Base-by-base conservation (phyloP, 1,140 invertebrate species). In the Wasmannia auropunctata region DNA sequence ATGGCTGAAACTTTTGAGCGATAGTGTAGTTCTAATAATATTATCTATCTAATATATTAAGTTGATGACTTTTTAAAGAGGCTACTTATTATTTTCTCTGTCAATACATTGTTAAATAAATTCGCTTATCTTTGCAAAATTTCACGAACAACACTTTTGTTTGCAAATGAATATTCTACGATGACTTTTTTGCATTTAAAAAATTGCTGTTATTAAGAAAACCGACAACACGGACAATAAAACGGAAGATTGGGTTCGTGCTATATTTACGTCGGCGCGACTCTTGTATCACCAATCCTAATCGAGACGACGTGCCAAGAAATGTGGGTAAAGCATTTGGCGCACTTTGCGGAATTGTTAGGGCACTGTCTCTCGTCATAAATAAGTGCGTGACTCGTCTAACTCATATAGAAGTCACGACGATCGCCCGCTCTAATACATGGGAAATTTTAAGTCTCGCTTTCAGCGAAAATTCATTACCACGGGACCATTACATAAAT, bases 321-420 rank as follows among this genome's bases (percentile, higher is more conserved):
- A 58, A 72, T 83, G 79, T 74, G 79, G 79, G 25, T 83, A 74
- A 83, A 83, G n/a, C 67, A 74, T 72, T 83, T 83, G 67, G 79
- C 79, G 79, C 79, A 83, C 49, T 83, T 83, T 83, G 67, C 14
- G 28, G 67, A 72, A 83, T 83, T 83, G 79, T 83, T 83, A 43
- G 67, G 67, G 79, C 31, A 74, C 79, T 83, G 37, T 83, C 51
- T 83, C 67, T 60, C 79, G 60, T 67, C 62, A 60, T 60, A 81
- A 72, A 81, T 81, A 83, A 83, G n/a, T 74, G 67, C 14, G 28
- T 74, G 79, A 72, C 19, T 72, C 25, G 51, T 72, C 25, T 72
- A 58, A 72, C 25, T 83, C 51, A 16, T 72, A 43, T 19, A 83
- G 14, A 43, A 58, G 25, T 58, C 56, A 60, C 16, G 25, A 72